These are phyloP conservation scores for Synodontis membranacea DNA, from an alignment of 2,113 vertebrate genomes.

Conservation along the genomic window DNA sequence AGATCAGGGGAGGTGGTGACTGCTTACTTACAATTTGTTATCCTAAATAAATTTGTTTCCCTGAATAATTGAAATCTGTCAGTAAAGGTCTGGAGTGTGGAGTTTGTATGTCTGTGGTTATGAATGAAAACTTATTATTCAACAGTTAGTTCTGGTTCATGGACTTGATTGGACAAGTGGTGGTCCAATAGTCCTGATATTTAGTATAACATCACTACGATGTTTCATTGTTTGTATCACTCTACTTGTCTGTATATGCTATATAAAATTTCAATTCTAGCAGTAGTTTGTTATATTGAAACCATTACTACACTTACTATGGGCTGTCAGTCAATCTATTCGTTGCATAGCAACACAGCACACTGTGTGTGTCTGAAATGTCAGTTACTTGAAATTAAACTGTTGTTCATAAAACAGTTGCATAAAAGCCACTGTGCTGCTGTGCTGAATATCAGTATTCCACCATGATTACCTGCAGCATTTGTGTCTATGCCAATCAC, in stretches of 20 bases:
- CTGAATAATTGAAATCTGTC: slow-evolving; percentile 4
- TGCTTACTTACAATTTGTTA: not conserved
- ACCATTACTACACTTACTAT: not conserved
- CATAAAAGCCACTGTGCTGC: not conserved
- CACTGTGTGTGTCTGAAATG: not conserved
- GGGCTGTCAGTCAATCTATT: not conserved
- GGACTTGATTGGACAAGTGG: not conserved
- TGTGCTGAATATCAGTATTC: not conserved
- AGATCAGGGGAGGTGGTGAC: not conserved
- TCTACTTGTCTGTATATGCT: not conserved
- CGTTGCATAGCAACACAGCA: not conserved
- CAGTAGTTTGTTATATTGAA: not conserved
- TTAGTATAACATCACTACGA: not conserved
- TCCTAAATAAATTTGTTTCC: slow-evolving; percentile 7
- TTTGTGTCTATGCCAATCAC: not conserved
- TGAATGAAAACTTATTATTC: not conserved
- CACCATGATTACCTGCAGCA: not conserved
- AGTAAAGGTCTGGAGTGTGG: not conserved
- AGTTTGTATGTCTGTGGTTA: not conserved
- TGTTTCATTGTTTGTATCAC: not conserved
- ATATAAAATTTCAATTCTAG: not conserved
- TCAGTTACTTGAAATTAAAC: not conserved
- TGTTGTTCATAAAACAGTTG: not conserved
- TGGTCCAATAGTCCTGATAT: not conserved
- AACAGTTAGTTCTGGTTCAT: slow-evolving; percentile 1